Evolutionary conservation across 2,888 invertebrate species (phyloP), one percentile per base, ranked within the genome.

Genomic region (Chrysomela aeneicollis): DNA sequence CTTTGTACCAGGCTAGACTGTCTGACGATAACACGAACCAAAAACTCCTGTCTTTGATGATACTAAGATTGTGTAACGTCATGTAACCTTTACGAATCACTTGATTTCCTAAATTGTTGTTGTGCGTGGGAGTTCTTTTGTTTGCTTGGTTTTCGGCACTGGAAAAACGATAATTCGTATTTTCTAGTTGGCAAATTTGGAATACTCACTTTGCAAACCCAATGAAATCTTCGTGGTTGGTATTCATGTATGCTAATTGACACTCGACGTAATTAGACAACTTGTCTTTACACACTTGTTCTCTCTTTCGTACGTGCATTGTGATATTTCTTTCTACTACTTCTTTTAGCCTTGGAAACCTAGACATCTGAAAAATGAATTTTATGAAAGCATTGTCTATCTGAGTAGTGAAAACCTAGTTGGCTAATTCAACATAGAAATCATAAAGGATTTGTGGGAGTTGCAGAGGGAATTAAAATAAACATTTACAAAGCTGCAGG

Each of bases 71-170:
- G 84, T 98, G 98, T 81, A 99, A 94, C 81, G 95, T 95, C 92
- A 99, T 95, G 87, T 94, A 98, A 67, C 99, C 99, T 86, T 98
- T 99, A 71, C 98, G 92, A 78, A 98, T 98, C 69, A 98, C 97
- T 87, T 98, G 94, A 84, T 99, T 99, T 52, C 98, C 98, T 72
- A 98, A 87, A 63, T 84, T 83, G 76, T 97, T 94, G 73, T 94
- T 88, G 26, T 91, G 90, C n/a, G 93, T 91, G 83, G 97, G 97
- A 35, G 83, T 82, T 22, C 94, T 86, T 81, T 92, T 95, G 83
- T 97, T 96, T 9, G 94, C 93, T 76, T 94, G 93, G 82, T 95
- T 96, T 85, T 97, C 97, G 78, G 98, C 98, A 86, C 97, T 98
- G 83, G 58, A 85, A 85, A n/a, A n/a, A n/a, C n/a, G n/a, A n/a